Evolutionary conservation across 2,888 invertebrate species (phyloP), one percentile per base, ranked within the genome.

Genomic region (Pogonocherus hispidulus): DNA sequence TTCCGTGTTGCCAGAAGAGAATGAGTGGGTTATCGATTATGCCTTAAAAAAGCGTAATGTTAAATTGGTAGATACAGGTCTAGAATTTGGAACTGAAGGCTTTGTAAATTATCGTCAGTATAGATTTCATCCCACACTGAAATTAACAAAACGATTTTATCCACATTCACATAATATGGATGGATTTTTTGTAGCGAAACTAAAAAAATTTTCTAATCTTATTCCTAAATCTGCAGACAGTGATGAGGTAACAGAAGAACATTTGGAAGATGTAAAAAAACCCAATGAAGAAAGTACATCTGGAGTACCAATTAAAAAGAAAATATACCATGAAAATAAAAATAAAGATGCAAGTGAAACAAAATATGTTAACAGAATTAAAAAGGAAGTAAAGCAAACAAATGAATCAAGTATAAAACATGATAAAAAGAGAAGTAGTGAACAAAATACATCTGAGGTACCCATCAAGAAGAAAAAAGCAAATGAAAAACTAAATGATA

Each of bases 111-210:
- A 93, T 81, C 90, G 94, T 59, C 92, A 94, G 74, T 88, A 91
- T 79, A 89, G 96, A 76, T 75, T 71, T 23, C 97, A 98, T 85
- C 96, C 96, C 0, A 93, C 94, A 9, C 86, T 99, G 85, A 95
- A 95, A 81, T 85, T 96, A 66, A 94, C 97, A 0, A 91, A 92
- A 82, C 89, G 99, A 59, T 98, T 96, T 87, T 99, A 99, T 86
- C 99, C 99, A 0, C 99, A 99, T 84, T 93, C 94, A 2, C 97
- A 99, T 84, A 99, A 99, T 84, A 96, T 99, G 94, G 99, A 99
- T 86, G 99, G 99, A 2, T 99, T 99, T 86, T 99, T 93, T 87
- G 98, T 99, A 1, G 98, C 98, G 0, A 99, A 99, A 87, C 86
- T 99, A 11, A 97, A 97, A 86, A 99, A 99, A 83, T 94, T 98